Base-by-base conservation (phyloP, 2,888 invertebrate species). In the Habroteleia sp. region DNA sequence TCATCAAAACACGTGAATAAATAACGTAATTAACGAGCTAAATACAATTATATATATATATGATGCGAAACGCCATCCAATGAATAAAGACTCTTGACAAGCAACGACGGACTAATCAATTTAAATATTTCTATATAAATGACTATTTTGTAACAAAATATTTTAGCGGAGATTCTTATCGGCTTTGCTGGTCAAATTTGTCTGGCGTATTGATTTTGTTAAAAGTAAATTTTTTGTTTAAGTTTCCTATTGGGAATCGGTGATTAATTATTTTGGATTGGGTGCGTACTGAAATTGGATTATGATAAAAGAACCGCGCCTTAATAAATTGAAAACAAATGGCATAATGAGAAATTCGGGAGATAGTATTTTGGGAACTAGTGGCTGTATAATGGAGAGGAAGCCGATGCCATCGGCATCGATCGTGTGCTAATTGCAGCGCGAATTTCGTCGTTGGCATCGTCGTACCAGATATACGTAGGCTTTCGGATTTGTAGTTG, bases 401-500 rank as follows among this genome's bases (percentile, higher is more conserved):
- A 69, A 75, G 69, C 69, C 74, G 69, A 71, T 69, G 77, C 56
- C 80, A 81, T 82, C 80, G 79, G 79, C 81, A 80, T 79, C 79
- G 81, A 81, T 81, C 79, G 79, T 77, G 79, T 80, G 80, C 79
- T 83, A 83, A 85, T 84, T 83, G 82, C 82, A 74, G 72, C 72
- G 76, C 77, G 79, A 83, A 84, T 83, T 83, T 84, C 76, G 79
- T 80, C 79, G 77, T 62, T 68, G 46, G 54, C 74, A 42, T 66
- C 75, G 72, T 72, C 74, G 74, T 74, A 72, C 54, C 71, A 72
- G 72, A 71, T 76, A 72, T 76, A 77, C 60, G 74, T 73, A 50
- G 74, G 66, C 60, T 79, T 79, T 78, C 79, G 82, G 80, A 83
- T 83, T 82, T 80, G 81, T 80, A 80, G 80, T 82, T 78, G 80